Base-by-base conservation (phyloP, 1,140 invertebrate species). In the Schlechtendalia chinensis region DNA sequence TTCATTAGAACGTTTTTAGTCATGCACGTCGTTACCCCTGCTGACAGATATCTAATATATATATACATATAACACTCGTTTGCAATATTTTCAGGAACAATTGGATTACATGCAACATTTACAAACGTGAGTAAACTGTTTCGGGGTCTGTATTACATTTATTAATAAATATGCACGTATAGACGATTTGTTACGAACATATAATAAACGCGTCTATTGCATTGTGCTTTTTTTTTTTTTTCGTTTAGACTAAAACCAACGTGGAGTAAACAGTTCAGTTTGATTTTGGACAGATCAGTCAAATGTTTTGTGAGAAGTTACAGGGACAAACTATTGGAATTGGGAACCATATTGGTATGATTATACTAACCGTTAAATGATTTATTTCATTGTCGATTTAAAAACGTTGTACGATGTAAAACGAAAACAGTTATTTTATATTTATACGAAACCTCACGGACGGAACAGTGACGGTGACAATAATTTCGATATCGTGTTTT, bases 251-350 rank as follows among this genome's bases (percentile, higher is more conserved):
- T 16, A 63, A 79, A 79, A 61, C 58, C 56, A 50, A 10, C 39
- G 17, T 79, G 75, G 75, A 79, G 63, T 47, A 79, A 32, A 63
- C 75, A 79, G 58, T n/a, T 79, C 22, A 47, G 12, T 47, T 47
- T 79, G 4, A 61, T 79, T 45, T 79, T 79, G 14, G 27, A n/a
- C 3, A 59, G 75, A 79, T 79, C 75, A 1, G 1, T 47, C 11
- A 47, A n/a, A 63, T 79, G 56, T 79, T 22, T 50, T 17, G 1
- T 79, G 24, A 79, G 75, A 63, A 61, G 45, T 54, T 79, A 79
- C 45, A 79, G 63, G 47, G 6, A 4, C 19, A 59, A 79, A 14
- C 16, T 59, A 19, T 22, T 79, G 39, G 75, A 67, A 67, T 81
- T 72, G 29, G 24, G 53, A n/a, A 56, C 29, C 22, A 16, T 67